Conservation (phyloP, 2,797 vertebrate species). For the Crocodylus rhombifer region DNA sequence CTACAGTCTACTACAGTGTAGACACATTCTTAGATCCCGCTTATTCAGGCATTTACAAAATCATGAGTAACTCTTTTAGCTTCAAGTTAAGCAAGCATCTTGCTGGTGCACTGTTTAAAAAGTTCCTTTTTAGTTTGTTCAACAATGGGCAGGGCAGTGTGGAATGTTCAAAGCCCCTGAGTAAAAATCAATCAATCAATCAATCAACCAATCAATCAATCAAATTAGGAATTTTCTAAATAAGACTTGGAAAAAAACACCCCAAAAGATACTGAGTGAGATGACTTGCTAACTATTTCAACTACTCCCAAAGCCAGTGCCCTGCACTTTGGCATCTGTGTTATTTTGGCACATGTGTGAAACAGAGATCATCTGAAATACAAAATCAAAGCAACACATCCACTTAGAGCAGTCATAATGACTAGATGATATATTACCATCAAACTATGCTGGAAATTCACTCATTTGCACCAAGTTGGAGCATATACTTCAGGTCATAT, state of each 20-base stretch:
- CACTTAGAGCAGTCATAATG: constrained; percentile 36
- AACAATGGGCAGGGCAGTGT: not conserved
- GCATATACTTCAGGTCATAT: not conserved
- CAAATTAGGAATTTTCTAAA: constrained; percentile 41
- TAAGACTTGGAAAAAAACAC: constrained; percentile 51
- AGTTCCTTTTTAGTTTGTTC: not conserved
- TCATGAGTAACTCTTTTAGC: not conserved
- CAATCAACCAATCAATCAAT: not conserved
- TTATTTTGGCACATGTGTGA: not conserved
- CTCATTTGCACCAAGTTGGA: constrained; percentile 33
- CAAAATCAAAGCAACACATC: constrained; percentile 61
- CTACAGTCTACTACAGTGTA: no score
- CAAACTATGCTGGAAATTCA: constrained; percentile 44
- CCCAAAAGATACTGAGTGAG: constrained; percentile 31
- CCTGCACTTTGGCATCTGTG: constrained; percentile 58
- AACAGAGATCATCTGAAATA: constrained; percentile 60
- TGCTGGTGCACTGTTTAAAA: not conserved
- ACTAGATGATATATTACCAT: constrained; percentile 24
- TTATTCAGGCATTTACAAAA: not conserved
- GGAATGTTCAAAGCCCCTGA: not conserved
- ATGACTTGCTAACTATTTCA: constrained; percentile 60
- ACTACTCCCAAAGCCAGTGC: constrained; percentile 58
- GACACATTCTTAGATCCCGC: not conserved
- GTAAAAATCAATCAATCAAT: not conserved
- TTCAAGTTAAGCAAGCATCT: not conserved